Percentiles rank a stretch among this genome's conserved stretches.
phyloP scores from a whole-genome alignment of 2,888 invertebrate species.

The Epiblema foenella region DNA sequence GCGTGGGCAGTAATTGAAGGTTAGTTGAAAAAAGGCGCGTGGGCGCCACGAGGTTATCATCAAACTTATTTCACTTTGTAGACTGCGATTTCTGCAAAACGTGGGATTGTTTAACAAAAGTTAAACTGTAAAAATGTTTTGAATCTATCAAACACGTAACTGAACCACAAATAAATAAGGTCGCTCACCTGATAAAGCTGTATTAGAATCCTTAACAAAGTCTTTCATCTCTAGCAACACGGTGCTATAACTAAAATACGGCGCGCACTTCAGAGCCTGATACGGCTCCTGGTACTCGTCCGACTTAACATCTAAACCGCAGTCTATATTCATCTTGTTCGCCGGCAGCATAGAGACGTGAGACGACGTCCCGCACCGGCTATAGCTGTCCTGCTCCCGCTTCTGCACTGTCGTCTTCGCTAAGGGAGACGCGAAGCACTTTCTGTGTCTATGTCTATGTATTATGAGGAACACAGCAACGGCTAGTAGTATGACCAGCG shows the following conservation, averaged over 20 bases:
- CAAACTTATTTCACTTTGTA: no score
- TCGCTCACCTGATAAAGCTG: slow-evolving; percentile 71
- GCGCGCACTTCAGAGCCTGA: slow-evolving; percentile 90
- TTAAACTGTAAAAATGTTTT: no score
- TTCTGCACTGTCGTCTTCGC: slow-evolving; percentile 76
- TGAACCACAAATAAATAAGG: background rate
- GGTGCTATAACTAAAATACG: slow-evolving; percentile 91
- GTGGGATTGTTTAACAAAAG: no score
- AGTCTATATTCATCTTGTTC: slow-evolving; percentile 83
- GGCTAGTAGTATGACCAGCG: slow-evolving; percentile 89
- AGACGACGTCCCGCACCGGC: slow-evolving; percentile 81
- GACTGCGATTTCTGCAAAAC: no score
- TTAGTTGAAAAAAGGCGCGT: no score
- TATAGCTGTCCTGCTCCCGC: slow-evolving; percentile 83
- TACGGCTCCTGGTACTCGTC: slow-evolving; percentile 93
- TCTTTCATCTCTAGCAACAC: slow-evolving; percentile 91
- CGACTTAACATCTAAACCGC: slow-evolving; percentile 86
- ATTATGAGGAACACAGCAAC: slow-evolving; percentile 90
- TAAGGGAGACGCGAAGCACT: slow-evolving; percentile 89
- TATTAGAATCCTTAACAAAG: slow-evolving; percentile 81
- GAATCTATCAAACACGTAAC: no score
- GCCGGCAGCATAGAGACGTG: slow-evolving; percentile 80
- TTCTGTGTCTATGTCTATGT: slow-evolving; percentile 88
- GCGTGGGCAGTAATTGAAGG: no score
- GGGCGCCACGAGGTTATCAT: no score